Evolutionary conservation across 2,888 invertebrate genomes (phyloP), one percentile per base, ranked within the genome.

Genomic region (Drosophila nr. medialis): DNA sequence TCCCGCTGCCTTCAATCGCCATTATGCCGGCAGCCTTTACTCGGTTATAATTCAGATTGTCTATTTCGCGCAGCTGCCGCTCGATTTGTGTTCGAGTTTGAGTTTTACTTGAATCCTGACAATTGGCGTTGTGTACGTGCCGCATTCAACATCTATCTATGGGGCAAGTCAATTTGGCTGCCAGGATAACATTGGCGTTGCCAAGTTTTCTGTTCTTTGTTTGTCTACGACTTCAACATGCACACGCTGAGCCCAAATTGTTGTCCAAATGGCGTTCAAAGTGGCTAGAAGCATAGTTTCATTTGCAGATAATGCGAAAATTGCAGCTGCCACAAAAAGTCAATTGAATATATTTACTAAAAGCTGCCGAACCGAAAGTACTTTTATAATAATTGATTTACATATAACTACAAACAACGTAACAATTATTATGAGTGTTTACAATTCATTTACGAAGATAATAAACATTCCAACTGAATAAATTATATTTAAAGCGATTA

Each of bases 61-160:
- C 88, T 90, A 86, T 86, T 86, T 87, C 79, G 83, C 83, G 83
- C 86, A 86, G 88, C 90, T 86, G 90, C 88, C 86, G 75, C 86
- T 81, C 80, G 89, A 85, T 77, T 89, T 89, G 72, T 81, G 81
- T 73, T 76, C 66, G 49, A 65, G 81, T 73, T 76, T 68, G 53
- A 69, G 51, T 51, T 61, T 48, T 21, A 60, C 56, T 60, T 56
- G 66, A 77, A 64, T 64, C 54, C 69, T 65, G 65, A 36, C 64
- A 77, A 79, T 77, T 77, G 77, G 61, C 71, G 24, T 27, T 67
- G 50, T 80, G 80, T 75, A 77, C 77, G 77, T 77, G 77, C 80
- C 54, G 48, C 76, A 67, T 62, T 64, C 61, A 64, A 67, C 64
- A 72, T 59, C 70, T 74, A 74, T 74, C 58, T 40, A 30, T 53